Evolutionary conservation across 2,113 vertebrate species (phyloP).

Genomic region (Nyctereutes procyonoides): DNA sequence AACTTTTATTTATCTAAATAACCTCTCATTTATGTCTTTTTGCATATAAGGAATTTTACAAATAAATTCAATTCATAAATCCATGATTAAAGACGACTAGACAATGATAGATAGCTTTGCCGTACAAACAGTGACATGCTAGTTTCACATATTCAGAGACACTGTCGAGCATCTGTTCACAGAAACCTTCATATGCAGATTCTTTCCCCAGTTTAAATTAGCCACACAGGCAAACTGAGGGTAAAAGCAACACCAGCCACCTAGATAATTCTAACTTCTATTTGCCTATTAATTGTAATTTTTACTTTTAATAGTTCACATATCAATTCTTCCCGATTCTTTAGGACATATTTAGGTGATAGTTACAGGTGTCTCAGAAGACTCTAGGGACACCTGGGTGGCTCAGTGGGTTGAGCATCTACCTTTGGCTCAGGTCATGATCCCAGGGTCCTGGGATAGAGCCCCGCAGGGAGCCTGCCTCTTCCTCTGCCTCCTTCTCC

Average conservation of each 20-base stretch:
- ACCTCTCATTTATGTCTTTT: slow-evolving; percentile 43
- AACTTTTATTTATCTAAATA: slow-evolving; percentile 72
- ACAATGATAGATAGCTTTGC: neutral
- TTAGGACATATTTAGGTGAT: neutral
- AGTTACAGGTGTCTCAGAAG: slow-evolving; percentile 14
- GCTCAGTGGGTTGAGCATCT: too few relatives aligned
- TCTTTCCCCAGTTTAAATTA: neutral
- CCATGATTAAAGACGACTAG: slow-evolving; percentile 50
- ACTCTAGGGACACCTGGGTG: neutral
- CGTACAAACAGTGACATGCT: neutral
- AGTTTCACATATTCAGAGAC: neutral
- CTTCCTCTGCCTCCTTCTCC: too few relatives aligned
- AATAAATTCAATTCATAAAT: slow-evolving; percentile 55
- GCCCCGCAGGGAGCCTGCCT: too few relatives aligned
- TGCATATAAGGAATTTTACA: slow-evolving; percentile 49
- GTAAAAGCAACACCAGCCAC: neutral
- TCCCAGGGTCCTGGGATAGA: too few relatives aligned
- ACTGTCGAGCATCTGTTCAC: neutral
- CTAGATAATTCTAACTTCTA: neutral
- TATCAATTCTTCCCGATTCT: neutral
- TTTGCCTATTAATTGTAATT: neutral
- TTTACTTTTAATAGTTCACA: slow-evolving; percentile 2
- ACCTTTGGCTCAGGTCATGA: too few relatives aligned
- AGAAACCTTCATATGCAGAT: neutral
- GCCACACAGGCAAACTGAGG: neutral